Percentiles rank a stretch among this genome's conserved stretches.
Evolutionary conservation across 2,797 vertebrate species (phyloP).

Genomic region (Lates japonicus): DNA sequence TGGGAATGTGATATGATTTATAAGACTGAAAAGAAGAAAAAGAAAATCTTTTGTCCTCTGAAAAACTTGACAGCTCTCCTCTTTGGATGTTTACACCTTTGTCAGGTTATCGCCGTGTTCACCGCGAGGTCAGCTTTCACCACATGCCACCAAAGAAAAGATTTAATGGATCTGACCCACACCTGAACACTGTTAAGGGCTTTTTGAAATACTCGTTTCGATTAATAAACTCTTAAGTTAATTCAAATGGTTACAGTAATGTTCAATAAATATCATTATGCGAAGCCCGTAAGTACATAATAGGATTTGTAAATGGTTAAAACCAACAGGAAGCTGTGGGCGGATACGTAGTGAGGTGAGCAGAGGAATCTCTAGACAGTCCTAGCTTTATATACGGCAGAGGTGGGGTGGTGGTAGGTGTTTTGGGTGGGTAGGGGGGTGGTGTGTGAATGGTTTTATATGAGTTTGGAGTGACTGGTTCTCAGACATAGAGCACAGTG

Average conservation of each 20-base stretch:
- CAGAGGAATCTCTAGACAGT: constrained; percentile 69
- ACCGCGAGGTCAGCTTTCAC: constrained; percentile 31
- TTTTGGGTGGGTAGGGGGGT: constrained; percentile 45
- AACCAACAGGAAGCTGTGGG: constrained; percentile 73
- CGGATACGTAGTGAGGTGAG: constrained; percentile 62
- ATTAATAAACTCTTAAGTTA: constrained; percentile 70
- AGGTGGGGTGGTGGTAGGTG: constrained; percentile 60
- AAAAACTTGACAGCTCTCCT: neutral
- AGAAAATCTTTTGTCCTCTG: neutral
- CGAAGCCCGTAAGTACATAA: constrained; percentile 43
- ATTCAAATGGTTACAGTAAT: constrained; percentile 51
- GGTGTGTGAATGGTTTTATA: constrained; percentile 81
- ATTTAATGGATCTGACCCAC: constrained; percentile 48
- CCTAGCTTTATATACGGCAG: constrained; percentile 71
- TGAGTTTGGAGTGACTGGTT: constrained; percentile 84
- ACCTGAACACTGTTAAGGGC: constrained; percentile 23
- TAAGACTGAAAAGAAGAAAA: neutral
- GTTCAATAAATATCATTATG: constrained; percentile 53
- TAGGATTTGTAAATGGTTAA: constrained; percentile 81
- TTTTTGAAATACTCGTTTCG: constrained; percentile 60
- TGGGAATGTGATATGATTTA: constrained; percentile 9
- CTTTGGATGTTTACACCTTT: no score
- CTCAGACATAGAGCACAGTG: constrained; percentile 82
- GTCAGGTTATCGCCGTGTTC: constrained; percentile 26
- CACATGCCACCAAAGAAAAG: constrained; percentile 33